These are phyloP conservation scores for Drosophila atripex DNA, from an alignment of 2,888 invertebrate genomes.

Conservation along the genomic window DNA sequence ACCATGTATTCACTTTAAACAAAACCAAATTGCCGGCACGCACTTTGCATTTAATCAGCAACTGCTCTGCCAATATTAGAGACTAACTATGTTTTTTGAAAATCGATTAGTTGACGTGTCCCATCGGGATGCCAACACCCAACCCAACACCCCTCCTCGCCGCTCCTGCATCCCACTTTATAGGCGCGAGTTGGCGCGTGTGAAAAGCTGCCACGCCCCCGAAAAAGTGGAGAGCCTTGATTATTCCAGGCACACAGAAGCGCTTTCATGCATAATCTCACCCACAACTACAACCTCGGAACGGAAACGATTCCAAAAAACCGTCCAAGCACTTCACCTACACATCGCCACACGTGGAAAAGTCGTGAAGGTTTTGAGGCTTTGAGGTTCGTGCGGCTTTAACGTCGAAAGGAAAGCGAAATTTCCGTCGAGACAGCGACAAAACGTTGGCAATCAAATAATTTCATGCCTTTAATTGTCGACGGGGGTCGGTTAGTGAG, in stretches of 20 bases:
- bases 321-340: slow-evolving; percentile 17
- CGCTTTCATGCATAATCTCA: slow-evolving; percentile 78
- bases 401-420: slow-evolving; percentile 68
- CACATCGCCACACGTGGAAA: slow-evolving; percentile 46
- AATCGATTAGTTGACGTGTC: slow-evolving; percentile 68
- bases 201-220: slow-evolving; percentile 38
- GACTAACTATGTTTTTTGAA: slow-evolving; percentile 64
- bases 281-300: slow-evolving; percentile 32
- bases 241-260: slow-evolving; percentile 68
- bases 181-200: slow-evolving; percentile 49
- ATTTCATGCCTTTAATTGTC: slow-evolving; percentile 72
- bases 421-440: slow-evolving; percentile 57
- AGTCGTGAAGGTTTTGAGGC: slow-evolving; percentile 47
- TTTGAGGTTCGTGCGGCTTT: slow-evolving; percentile 14
- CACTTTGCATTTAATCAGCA: slow-evolving; percentile 67
- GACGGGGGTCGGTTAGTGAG: slow-evolving; percentile 39
- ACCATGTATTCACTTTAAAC: slow-evolving; percentile 62
- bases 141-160: background rate
- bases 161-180: slow-evolving; percentile 29
- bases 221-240: slow-evolving; percentile 48
- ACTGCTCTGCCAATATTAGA: slow-evolving; percentile 34
- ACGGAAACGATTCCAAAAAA: slow-evolving; percentile 16
- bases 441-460: slow-evolving; percentile 68
- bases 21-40: slow-evolving; percentile 71
- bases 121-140: slow-evolving; percentile 12